Evolutionary conservation across 2,888 invertebrate genomes (phyloP), one percentile per base, ranked within the genome.

Genomic region (Hydriomena furcata): DNA sequence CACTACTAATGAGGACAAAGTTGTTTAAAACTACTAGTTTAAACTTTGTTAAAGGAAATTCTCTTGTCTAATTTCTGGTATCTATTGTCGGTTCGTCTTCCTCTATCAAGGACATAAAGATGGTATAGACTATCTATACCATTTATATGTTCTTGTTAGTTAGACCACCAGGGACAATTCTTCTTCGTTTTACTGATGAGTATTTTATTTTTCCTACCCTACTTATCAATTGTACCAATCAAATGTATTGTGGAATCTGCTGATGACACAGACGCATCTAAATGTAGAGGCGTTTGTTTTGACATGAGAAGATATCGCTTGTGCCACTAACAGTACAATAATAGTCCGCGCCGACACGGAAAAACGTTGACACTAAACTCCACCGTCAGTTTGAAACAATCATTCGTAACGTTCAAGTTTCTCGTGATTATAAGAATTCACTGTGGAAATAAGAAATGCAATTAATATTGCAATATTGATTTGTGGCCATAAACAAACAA

Each of bases 321-420:
- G 63, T 61, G 57, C 64, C 66, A 70, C 61, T 66, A 63, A 59
- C 60, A 47, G 54, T 47, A 55, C 51, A 51, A 55, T 55, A 52
- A 60, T 60, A 60, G 61, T 56, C 58, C 59, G 59, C 54, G 52
- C 41, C 10, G 60, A 58, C 52, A 55, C 59, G 58, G 51, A 61
- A 60, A 63, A 64, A n/a, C 63, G 66, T 66, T 71, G 76, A 71
- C 75, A 77, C 76, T 61, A 76, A 66, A 74, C 63, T 77, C 65
- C 68, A 66, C 42, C 69, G 74, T 51, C 76, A 79, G 79, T 82
- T 72, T 56, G 73, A 63, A 72, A 76, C 77, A 70, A 70, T 66
- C 73, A 58, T 63, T 67, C 70, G 70, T 54, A 38, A 47, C 44
- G 48, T 30, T 37, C 42, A 34, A 52, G 47, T 17, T 56, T 64